A percentile compares a stretch with the other conserved stretches of the same genome.
phyloP scores from a whole-genome alignment of 2,797 vertebrate genomes.

The Intellagama lesueurii region DNA sequence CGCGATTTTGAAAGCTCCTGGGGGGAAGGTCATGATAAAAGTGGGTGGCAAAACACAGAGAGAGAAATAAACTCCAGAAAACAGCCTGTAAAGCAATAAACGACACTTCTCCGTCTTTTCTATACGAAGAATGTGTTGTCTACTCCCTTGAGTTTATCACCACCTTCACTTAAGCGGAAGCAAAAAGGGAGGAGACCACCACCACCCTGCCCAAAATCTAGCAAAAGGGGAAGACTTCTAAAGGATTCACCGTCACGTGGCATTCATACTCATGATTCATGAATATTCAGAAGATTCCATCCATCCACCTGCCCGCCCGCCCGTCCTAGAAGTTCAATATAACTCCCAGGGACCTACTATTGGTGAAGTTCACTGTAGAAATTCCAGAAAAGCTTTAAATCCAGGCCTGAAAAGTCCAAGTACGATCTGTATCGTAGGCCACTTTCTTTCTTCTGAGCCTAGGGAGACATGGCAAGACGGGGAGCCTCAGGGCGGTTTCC shows the following conservation, averaged over 20 bases:
- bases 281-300: too few relatives aligned
- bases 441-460: slow-evolving; percentile 87
- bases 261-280: background rate
- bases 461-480: slow-evolving; percentile 52
- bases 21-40: background rate
- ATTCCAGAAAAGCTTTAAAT: slow-evolving; percentile 91
- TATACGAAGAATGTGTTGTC: too few relatives aligned
- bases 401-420: slow-evolving; percentile 91
- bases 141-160: too few relatives aligned
- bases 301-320: too few relatives aligned
- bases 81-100: too few relatives aligned
- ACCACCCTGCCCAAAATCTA: too few relatives aligned
- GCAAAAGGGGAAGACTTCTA: background rate
- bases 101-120: too few relatives aligned
- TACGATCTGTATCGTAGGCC: slow-evolving; percentile 90
- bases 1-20: background rate
- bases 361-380: slow-evolving; percentile 93
- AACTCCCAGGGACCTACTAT: slow-evolving; percentile 84
- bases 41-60: background rate
- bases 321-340: background rate
- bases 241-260: background rate
- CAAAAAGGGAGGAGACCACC: too few relatives aligned
- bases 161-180: too few relatives aligned
- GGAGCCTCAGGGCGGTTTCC: background rate
- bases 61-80: background rate